A percentile compares a stretch with the other conserved stretches of the same genome.
These are phyloP conservation scores for Falcaria lacertinaria DNA, from an alignment of 2,888 invertebrate genomes.

Conservation along the genomic window DNA sequence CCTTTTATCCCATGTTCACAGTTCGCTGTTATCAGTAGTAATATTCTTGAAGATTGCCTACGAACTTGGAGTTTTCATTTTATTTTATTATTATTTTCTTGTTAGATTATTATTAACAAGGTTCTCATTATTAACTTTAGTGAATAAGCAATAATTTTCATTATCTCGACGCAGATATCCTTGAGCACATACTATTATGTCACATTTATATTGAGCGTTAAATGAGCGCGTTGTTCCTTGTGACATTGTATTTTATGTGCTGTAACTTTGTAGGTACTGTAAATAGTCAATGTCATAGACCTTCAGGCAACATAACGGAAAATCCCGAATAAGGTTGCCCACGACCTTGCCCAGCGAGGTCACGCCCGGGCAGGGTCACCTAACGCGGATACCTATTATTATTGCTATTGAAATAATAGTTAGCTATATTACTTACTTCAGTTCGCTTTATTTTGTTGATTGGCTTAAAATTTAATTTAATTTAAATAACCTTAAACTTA, in stretches of 20 bases:
- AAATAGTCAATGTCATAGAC: slow-evolving; percentile 55
- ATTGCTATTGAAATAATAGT: background rate
- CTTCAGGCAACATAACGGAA: slow-evolving; percentile 61
- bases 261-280: slow-evolving; percentile 35
- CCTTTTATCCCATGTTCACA: no score
- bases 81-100: no score
- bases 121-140: slow-evolving; percentile 2
- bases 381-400: slow-evolving; percentile 4
- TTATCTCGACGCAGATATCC: slow-evolving; percentile 14
- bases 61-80: no score
- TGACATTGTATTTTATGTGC: slow-evolving; percentile 24
- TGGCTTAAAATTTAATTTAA: background rate
- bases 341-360: slow-evolving; percentile 56
- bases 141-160: slow-evolving; percentile 8
- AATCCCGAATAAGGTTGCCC: slow-evolving; percentile 49
- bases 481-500: no score
- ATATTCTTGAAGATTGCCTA: no score
- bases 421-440: background rate
- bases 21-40: no score
- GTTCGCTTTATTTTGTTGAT: no score
- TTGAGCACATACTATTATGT: slow-evolving; percentile 25
- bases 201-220: slow-evolving; percentile 21
- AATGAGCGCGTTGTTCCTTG: slow-evolving; percentile 27
- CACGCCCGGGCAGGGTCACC: slow-evolving; percentile 38
- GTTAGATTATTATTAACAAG: no score